These are phyloP conservation scores for Tillus elongatus DNA, from an alignment of 2,888 invertebrate species.

Conservation along the genomic window DNA sequence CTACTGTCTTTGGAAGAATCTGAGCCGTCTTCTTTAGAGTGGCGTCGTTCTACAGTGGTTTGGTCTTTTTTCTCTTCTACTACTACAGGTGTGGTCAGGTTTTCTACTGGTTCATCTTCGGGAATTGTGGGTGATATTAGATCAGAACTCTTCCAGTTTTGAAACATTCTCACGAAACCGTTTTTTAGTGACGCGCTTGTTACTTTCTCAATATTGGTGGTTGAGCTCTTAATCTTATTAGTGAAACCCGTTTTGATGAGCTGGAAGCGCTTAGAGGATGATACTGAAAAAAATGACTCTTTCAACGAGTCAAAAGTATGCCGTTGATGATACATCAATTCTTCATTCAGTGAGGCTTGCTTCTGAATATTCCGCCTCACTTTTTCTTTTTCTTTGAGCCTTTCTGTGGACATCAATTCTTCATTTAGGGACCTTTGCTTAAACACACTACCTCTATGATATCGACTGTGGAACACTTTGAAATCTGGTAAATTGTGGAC, in stretches of 20 bases:
- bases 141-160: conserved; percentile 65
- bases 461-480: conserved; percentile 45
- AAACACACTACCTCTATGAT: conserved; percentile 52
- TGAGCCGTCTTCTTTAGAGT: conserved; percentile 80
- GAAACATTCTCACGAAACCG: conserved; percentile 74
- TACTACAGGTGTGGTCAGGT: conserved; percentile 29
- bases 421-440: conserved; percentile 85
- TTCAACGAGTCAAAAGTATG: conserved; percentile 61
- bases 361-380: conserved; percentile 78
- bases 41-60: conserved; percentile 52
- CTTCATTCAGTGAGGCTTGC: conserved; percentile 81
- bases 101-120: conserved; percentile 30
- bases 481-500: conserved; percentile 59
- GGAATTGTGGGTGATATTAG: conserved; percentile 36
- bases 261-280: conserved; percentile 66
- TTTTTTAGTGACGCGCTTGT: conserved; percentile 59
- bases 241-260: conserved; percentile 73
- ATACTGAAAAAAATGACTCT: conserved; percentile 65
- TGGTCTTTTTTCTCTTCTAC: conserved; percentile 31
- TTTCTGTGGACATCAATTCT: conserved; percentile 79
- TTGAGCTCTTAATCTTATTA: conserved; percentile 72
- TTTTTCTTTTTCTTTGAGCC: conserved; percentile 72
- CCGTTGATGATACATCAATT: conserved; percentile 64
- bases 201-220: conserved; percentile 75
- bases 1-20: conserved; percentile 84